Conservation (phyloP, 2,797 vertebrate genomes). For the Presbytis comata region DNA sequence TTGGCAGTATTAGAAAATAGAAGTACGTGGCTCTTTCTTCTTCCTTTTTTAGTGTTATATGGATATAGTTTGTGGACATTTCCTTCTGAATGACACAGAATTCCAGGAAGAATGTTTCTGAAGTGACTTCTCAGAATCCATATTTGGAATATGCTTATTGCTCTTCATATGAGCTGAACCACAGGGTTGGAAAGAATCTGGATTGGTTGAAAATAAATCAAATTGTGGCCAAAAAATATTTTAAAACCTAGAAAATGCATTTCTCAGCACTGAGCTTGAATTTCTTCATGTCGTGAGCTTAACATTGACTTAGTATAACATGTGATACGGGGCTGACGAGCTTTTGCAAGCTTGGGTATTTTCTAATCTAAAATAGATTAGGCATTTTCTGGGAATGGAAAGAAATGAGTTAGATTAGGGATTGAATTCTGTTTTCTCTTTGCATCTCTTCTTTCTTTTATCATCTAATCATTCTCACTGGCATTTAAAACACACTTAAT, state of each 20-base stretch:
- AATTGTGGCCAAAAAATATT: slow-evolving; percentile 30
- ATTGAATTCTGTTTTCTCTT: background rate
- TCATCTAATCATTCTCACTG: slow-evolving; percentile 71
- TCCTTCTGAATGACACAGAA: background rate
- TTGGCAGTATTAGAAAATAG: slow-evolving; percentile 69
- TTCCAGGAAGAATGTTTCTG: slow-evolving; percentile 45
- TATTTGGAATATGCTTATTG: background rate
- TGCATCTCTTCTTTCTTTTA: slow-evolving; percentile 65
- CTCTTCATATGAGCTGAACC: background rate
- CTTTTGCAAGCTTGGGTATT: background rate
- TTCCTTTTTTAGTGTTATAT: background rate
- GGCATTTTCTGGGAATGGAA: slow-evolving; percentile 16
- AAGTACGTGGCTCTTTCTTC: slow-evolving; percentile 5
- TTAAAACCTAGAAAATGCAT: slow-evolving; percentile 45
- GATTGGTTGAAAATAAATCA: slow-evolving; percentile 54
- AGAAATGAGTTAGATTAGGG: slow-evolving; percentile 44
- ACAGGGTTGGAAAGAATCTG: background rate
- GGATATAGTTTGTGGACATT: background rate
- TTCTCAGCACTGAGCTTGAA: slow-evolving; percentile 47
- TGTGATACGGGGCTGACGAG: background rate
- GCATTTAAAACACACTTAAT: slow-evolving; percentile 83
- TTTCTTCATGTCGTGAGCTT: slow-evolving; percentile 17
- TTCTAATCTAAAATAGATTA: slow-evolving; percentile 56
- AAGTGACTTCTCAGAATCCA: slow-evolving; percentile 49
- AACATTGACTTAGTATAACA: background rate